Evolutionary conservation across 2,113 vertebrate genomes (phyloP), one percentile per base, ranked within the genome.

Genomic region (Grallaria varia): DNA sequence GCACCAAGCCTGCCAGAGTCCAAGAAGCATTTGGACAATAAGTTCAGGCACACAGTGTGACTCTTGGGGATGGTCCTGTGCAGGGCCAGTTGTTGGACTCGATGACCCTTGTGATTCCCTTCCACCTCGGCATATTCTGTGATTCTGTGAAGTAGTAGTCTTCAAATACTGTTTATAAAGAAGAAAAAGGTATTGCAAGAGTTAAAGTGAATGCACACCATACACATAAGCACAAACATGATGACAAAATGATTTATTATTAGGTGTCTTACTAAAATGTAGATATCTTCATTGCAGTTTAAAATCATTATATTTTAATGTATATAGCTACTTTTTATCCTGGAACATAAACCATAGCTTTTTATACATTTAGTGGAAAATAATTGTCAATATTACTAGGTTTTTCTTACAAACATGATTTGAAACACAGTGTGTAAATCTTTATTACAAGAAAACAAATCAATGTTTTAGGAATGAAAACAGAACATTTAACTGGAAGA

Each of bases 161-260:
- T 71, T 62, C 40, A 56, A 60, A 67, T 31, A 50, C 7, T 30
- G 3, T 56, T 80, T 37, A 27, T 45, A 60, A 80, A 71, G 16
- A 50, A 50, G 39, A 45, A 12, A 64, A 50, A 49, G 6, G 3
- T n/a, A 52, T 47, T 72, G 6, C 19, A 82, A 52, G 35, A 23
- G 10, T 71, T 42, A 39, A 80, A 83, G 4, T 55, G 33, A 63
- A 75, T 22, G 6, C 4, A 68, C 8, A 52, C 4, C 25, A 12
- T 39, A 23, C 7, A 27, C 1, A 2, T 27, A 22, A 45, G 10
- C 16, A 59, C 0, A 5, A 83, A 52, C 4, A 28, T 2, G 3
- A 25, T 1, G 2, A 45, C 22, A 71, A 8, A 23, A 73, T 60
- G 31, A 42, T 84, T 42, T 20, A 24, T 56, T 78, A 42, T 52